Percentiles rank a stretch among this genome's conserved stretches.
These are phyloP conservation scores for Fistularia tabacaria DNA, from an alignment of 2,797 vertebrate species.

Conservation along the genomic window DNA sequence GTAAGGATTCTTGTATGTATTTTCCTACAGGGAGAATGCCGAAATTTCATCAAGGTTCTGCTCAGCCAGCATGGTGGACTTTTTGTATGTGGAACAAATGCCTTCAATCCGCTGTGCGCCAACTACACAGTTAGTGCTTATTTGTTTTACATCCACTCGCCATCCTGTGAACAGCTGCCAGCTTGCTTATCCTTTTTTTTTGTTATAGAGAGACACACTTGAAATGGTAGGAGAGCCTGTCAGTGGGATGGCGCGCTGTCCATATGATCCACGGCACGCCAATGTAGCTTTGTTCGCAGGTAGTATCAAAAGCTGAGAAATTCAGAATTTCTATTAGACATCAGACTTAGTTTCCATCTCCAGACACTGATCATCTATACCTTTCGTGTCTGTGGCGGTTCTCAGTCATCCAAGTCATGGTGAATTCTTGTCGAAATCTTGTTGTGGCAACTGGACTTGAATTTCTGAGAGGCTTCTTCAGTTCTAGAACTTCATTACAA, in stretches of 20 bases:
- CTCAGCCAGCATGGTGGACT: constrained; percentile 84
- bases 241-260: constrained; percentile 95
- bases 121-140: constrained; percentile 91
- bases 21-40: constrained; percentile 85
- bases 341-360: constrained; percentile 21
- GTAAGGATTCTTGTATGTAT: constrained; percentile 26
- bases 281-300: constrained; percentile 95
- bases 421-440: no score
- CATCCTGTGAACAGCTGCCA: constrained; percentile 10
- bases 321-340: constrained; percentile 1
- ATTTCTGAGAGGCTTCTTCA: no score
- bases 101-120: constrained; percentile 93
- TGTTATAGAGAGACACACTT: constrained; percentile 84
- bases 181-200: constrained; percentile 16
- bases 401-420: no score
- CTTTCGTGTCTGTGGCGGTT: no score
- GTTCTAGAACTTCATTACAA: no score
- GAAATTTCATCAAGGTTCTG: constrained; percentile 95
- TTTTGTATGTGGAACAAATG: constrained; percentile 94
- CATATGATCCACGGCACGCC: constrained; percentile 92
- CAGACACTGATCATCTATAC: constrained; percentile 20
- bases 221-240: constrained; percentile 88
- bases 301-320: constrained; percentile 38
- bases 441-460: no score
- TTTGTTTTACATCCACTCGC: constrained; percentile 2